phyloP scores from a whole-genome alignment of 2,113 vertebrate genomes.

The Sphyrna mokarran region DNA sequence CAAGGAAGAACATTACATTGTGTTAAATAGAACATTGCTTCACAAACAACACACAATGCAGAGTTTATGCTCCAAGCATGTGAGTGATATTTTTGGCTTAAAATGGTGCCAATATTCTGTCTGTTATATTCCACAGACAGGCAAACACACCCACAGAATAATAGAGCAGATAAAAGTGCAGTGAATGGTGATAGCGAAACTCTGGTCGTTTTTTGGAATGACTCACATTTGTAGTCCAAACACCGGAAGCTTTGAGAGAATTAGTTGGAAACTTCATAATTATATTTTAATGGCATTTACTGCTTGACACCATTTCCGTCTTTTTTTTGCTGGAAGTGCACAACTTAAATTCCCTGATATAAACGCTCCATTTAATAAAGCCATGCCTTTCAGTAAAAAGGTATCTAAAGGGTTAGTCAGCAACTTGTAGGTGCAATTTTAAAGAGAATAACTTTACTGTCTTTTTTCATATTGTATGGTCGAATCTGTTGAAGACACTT shows the following conservation, averaged over 20 bases:
- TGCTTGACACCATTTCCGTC: not conserved
- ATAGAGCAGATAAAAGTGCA: not conserved
- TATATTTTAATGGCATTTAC: not conserved
- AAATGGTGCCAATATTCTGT: not conserved
- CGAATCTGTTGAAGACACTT: not conserved
- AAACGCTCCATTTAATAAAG: not conserved
- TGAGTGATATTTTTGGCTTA: not conserved
- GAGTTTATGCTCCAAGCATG: not conserved
- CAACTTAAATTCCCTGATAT: not conserved
- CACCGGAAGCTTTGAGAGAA: not conserved
- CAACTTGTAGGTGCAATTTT: not conserved
- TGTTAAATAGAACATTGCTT: not conserved
- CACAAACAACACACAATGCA: not conserved
- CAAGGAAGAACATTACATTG: not conserved
- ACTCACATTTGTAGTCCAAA: not conserved
- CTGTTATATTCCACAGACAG: not conserved
- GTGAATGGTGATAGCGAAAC: not conserved
- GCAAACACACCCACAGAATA: not conserved
- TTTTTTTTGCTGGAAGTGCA: not conserved
- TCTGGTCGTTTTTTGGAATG: constrained; percentile 1
- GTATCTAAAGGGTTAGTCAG: not conserved
- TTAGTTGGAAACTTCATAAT: not conserved
- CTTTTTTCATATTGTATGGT: not conserved
- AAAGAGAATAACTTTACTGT: not conserved
- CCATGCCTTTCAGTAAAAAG: not conserved